Conservation (phyloP, 2,888 invertebrate genomes). For the Alsophila aescularia region DNA sequence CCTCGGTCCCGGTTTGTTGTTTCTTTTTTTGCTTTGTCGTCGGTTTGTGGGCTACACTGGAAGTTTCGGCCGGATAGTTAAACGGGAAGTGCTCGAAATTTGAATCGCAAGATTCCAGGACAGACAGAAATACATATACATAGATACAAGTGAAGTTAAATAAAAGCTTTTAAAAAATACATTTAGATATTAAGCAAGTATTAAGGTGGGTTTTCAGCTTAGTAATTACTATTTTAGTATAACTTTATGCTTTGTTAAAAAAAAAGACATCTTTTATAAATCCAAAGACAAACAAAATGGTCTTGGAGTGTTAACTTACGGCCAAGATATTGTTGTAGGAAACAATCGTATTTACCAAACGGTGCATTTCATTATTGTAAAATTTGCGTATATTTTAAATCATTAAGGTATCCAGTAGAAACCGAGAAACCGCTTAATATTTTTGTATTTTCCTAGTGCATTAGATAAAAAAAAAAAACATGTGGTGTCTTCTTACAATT, state of each 20-base stretch:
- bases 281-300: conserved; percentile 48
- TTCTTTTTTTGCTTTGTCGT: too few relatives aligned
- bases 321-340: conserved; percentile 55
- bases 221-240: too few relatives aligned
- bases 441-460: conserved; percentile 81
- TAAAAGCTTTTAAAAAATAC: too few relatives aligned
- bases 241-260: background rate
- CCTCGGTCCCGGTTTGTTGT: too few relatives aligned
- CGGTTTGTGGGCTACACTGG: too few relatives aligned
- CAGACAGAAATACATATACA: too few relatives aligned
- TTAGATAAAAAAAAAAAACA: conserved; percentile 24
- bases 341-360: conserved; percentile 57
- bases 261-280: conserved; percentile 24
- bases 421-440: conserved; percentile 80
- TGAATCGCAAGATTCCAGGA: too few relatives aligned
- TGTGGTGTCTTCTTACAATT: conserved; percentile 78
- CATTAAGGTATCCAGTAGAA: conserved; percentile 67
- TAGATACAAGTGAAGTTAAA: too few relatives aligned
- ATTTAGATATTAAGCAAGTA: too few relatives aligned
- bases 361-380: conserved; percentile 72
- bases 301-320: conserved; percentile 75
- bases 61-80: too few relatives aligned
- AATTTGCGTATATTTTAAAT: conserved; percentile 53
- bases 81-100: too few relatives aligned
- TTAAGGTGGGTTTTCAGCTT: background rate